Conservation (phyloP, 1,140 invertebrate species). For the Mercenaria mercenaria region DNA sequence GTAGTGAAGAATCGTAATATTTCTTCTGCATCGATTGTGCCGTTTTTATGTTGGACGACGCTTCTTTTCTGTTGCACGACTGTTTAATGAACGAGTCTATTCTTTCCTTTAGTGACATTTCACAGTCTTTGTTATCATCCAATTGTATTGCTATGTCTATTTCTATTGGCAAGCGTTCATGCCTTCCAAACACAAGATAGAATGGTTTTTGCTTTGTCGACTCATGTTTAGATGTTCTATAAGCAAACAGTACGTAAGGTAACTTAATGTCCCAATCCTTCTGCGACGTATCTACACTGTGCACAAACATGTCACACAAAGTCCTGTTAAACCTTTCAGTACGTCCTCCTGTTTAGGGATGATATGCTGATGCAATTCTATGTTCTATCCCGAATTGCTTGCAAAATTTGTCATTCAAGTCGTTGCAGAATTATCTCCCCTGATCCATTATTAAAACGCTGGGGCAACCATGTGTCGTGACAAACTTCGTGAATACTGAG, state of each 20-base stretch:
- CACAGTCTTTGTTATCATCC: neutral
- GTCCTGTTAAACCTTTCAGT: slow-evolving; percentile 73
- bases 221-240: slow-evolving; percentile 37
- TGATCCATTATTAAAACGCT: slow-evolving; percentile 27
- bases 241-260: slow-evolving; percentile 54
- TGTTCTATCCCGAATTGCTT: slow-evolving; percentile 64
- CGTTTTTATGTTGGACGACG: slow-evolving; percentile 5
- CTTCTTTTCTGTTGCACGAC: neutral
- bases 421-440: slow-evolving; percentile 45
- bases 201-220: slow-evolving; percentile 61
- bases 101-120: neutral
- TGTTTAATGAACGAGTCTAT: neutral
- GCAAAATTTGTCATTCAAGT: slow-evolving; percentile 60
- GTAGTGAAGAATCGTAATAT: slow-evolving; percentile 1
- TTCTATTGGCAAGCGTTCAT: slow-evolving; percentile 46
- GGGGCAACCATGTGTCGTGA: slow-evolving; percentile 40
- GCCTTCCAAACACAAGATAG: slow-evolving; percentile 54
- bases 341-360: slow-evolving; percentile 69
- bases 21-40: slow-evolving; percentile 25
- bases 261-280: slow-evolving; percentile 59
- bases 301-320: slow-evolving; percentile 50
- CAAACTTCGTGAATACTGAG: neutral
- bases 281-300: slow-evolving; percentile 39
- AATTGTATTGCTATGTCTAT: neutral
- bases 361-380: slow-evolving; percentile 65